A percentile compares a stretch with the other conserved stretches of the same genome.
Conservation (phyloP, 1,140 invertebrate species). For the Ladona fulva region DNA sequence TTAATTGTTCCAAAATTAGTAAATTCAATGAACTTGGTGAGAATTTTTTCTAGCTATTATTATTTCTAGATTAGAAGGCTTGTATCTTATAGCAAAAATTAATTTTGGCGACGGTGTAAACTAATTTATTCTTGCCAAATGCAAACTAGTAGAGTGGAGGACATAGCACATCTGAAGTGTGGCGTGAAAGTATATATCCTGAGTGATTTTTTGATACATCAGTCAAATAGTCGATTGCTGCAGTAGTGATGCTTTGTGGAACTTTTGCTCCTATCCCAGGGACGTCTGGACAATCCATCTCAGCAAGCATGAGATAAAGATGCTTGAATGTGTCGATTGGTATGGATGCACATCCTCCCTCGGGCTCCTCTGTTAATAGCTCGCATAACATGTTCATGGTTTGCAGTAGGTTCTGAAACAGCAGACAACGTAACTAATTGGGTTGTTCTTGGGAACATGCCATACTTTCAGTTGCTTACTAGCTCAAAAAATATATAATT, state of each 20-base stretch:
- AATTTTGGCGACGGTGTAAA: no score
- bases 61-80: no score
- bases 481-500: no score
- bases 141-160: conserved; percentile 28
- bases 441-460: no score
- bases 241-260: conserved; percentile 28
- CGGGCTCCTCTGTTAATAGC: conserved; percentile 67
- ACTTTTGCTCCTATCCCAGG: conserved; percentile 34
- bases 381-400: conserved; percentile 76
- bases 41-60: no score
- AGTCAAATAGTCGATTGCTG: conserved; percentile 31
- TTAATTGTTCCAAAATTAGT: no score
- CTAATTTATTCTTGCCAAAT: not conserved
- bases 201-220: conserved; percentile 33
- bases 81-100: no score
- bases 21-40: no score
- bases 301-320: conserved; percentile 59
- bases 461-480: no score
- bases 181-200: conserved; percentile 34
- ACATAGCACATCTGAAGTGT: conserved; percentile 35
- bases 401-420: conserved; percentile 55
- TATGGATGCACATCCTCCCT: conserved; percentile 67
- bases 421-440: no score
- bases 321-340: conserved; percentile 52
- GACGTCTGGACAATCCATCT: conserved; percentile 45